Conservation (phyloP, 1,140 invertebrate genomes). For the Eufriesea mexicana region DNA sequence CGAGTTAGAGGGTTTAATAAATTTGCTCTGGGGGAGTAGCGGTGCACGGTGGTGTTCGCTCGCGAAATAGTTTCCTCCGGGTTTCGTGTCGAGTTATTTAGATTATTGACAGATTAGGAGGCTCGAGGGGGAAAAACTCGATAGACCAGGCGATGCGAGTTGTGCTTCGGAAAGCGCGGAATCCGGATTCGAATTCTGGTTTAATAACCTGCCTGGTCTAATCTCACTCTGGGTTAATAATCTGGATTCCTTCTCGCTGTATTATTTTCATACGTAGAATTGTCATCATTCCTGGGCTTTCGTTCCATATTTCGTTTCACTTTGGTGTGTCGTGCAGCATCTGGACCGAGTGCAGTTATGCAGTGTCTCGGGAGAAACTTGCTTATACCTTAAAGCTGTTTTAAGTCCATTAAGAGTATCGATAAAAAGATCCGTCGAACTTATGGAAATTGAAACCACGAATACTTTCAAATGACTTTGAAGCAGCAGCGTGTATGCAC, state of each 20-base stretch:
- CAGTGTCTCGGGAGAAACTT: too few species aligned
- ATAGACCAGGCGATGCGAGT: background rate
- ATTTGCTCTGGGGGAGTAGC: too few species aligned
- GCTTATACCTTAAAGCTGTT: too few species aligned
- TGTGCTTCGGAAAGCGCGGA: background rate
- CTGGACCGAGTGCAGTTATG: too few species aligned
- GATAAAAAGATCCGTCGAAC: too few species aligned
- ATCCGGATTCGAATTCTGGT: conserved; percentile 1
- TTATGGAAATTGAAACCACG: too few species aligned
- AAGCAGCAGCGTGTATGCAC: too few species aligned
- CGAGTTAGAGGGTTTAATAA: too few species aligned
- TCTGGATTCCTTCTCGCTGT: background rate
- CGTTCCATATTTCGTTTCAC: background rate
- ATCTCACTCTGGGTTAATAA: background rate
- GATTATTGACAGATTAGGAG: background rate
- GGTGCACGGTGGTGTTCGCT: too few species aligned
- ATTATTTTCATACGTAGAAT: background rate
- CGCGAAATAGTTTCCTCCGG: background rate
- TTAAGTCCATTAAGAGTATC: too few species aligned
- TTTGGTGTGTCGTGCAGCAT: too few species aligned
- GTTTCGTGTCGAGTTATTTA: background rate
- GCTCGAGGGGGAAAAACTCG: background rate
- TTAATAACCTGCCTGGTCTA: background rate
- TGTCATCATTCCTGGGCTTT: background rate
- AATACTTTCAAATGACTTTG: too few species aligned